Evolutionary conservation across 2,888 invertebrate genomes (phyloP), one percentile per base, ranked within the genome.

Genomic region (Pseudococcus viburni): DNA sequence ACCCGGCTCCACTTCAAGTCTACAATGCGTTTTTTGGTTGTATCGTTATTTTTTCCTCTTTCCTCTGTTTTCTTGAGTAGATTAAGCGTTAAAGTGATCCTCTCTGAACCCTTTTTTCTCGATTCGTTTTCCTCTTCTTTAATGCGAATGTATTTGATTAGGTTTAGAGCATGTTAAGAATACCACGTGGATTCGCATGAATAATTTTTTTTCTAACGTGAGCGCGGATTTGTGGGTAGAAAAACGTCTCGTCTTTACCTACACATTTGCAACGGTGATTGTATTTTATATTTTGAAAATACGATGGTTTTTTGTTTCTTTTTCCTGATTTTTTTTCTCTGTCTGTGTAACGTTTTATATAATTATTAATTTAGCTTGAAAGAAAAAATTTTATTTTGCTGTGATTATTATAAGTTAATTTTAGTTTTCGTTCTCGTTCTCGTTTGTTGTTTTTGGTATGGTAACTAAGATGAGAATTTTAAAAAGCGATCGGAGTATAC

Each of bases 361-460:
- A 15, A 80, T 42, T 80, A 80, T 42, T 80, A 59, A 19, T 59
- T 59, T 59, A 80, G 80, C 80, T 80, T 80, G 80, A 42, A 80
- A 80, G 33, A 73, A 6, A 15, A 39, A 46, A 80, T 80, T 80
- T 80, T 80, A 80, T 80, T 80, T 80, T 80, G 80, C 80, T 80
- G 80, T 80, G 80, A 80, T 80, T 80, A 80, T 80, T 80, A 80
- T 80, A 80, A 80, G 80, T 80, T 80, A 42, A 80, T 80, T 80
- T 80, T 80, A 80, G 80, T 80, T 59, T n/a, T 59, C 59, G 59
- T 59, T 59, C 59, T 59, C 59, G 59, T 59, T 59, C 73, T 73
- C 73, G 80, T 80, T 80, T 42, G 39, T 80, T 80, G n/a, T 80
- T 80, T 42, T n/a, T 80, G 22, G 80, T 19, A n/a, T 11, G 42